Evolutionary conservation across 2,113 vertebrate genomes (phyloP).

Genomic region (Ochotona princeps): DNA sequence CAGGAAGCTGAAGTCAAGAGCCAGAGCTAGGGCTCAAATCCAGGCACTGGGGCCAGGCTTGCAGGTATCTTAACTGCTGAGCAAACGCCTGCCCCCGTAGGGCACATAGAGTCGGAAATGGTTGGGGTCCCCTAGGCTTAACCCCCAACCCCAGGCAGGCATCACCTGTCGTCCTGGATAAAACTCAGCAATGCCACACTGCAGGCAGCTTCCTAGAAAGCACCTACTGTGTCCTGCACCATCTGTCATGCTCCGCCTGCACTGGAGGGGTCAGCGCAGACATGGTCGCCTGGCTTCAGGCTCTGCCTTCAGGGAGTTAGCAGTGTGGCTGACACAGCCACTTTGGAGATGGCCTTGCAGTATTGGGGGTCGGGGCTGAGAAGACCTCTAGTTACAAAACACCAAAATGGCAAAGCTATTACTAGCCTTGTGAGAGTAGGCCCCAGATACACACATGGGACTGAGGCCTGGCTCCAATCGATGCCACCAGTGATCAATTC

Average conservation of each 20-base stretch:
- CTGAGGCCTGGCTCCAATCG: not conserved
- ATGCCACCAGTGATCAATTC: not conserved
- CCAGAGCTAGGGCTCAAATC: no score
- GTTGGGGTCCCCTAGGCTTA: not conserved
- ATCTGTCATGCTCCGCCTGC: not conserved
- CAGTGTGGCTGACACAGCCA: not conserved
- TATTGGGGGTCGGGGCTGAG: no score
- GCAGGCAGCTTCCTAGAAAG: not conserved
- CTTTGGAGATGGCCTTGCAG: not conserved
- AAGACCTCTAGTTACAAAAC: not conserved
- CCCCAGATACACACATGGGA: not conserved
- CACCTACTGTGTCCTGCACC: not conserved
- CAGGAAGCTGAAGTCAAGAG: no score
- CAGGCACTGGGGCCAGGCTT: no score
- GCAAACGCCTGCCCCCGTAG: no score
- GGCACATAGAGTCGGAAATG: no score
- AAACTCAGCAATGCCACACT: rapidly evolving
- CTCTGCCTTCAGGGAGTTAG: not conserved
- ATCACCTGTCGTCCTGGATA: not conserved
- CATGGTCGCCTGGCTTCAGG: rapidly evolving
- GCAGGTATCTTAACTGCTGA: no score
- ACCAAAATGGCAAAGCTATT: not conserved
- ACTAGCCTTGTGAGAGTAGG: no score
- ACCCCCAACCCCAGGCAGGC: not conserved
- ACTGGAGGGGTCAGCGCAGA: not conserved